A percentile compares a stretch with the other conserved stretches of the same genome.
phyloP scores from a whole-genome alignment of 1,140 invertebrate species.

The Doryteuthis pealeii region DNA sequence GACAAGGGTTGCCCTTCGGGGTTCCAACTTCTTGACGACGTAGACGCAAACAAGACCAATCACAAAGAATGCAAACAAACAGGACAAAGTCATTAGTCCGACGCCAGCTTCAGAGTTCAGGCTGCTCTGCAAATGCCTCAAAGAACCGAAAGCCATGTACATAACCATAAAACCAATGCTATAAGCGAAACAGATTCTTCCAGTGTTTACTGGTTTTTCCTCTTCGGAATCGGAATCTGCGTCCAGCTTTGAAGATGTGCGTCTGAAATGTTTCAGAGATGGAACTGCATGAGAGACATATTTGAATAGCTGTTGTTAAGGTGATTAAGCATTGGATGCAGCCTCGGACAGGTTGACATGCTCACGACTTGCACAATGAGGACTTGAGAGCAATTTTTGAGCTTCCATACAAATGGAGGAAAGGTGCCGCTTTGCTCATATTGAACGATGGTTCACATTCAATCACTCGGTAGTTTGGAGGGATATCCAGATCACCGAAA shows the following conservation, averaged over 20 bases:
- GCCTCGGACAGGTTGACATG: constrained; percentile 1
- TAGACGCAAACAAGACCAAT: constrained; percentile 42
- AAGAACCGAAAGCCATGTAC: constrained; percentile 39
- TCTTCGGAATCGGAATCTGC: neutral
- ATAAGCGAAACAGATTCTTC: constrained; percentile 35
- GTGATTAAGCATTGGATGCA: neutral
- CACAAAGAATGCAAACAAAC: constrained; percentile 32
- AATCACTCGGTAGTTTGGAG: no score
- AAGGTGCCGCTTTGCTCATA: neutral
- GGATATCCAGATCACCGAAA: no score
- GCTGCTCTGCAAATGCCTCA: constrained; percentile 54
- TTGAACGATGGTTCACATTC: neutral
- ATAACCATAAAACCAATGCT: constrained; percentile 39
- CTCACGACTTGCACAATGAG: neutral
- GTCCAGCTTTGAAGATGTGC: neutral
- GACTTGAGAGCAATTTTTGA: neutral
- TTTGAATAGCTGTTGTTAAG: neutral
- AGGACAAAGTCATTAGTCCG: constrained; percentile 38
- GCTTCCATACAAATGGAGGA: constrained; percentile 1
- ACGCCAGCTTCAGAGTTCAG: constrained; percentile 42
- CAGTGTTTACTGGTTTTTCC: constrained; percentile 22
- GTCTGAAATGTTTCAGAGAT: neutral
- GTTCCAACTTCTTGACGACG: constrained; percentile 42
- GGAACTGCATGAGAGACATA: neutral
- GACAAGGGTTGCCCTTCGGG: constrained; percentile 31